Base-by-base conservation (phyloP, 2,113 vertebrate species). In the Rhineura floridana region DNA sequence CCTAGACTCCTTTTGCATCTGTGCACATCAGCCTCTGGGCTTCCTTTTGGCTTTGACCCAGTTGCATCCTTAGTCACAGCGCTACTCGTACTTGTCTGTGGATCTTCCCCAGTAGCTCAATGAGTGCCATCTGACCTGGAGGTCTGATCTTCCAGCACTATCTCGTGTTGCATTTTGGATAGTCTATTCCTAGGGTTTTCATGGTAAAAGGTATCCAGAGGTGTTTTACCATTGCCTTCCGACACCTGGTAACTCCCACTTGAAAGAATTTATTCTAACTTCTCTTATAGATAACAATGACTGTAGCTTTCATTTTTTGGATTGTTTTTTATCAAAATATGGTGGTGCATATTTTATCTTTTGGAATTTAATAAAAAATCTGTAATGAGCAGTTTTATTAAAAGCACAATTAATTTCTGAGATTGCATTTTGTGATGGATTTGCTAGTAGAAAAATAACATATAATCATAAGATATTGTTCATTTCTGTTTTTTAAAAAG, bases 301-400 rank as follows among this genome's bases (percentile, higher is more conserved):
- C 9, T 25, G 67, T 52, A 79, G 46, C 69, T 55, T 87, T 69
- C 69, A 36, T 69, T 81, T 81, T 70, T 81, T 36, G 44, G 28
- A 87, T 59, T 81, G 50, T 19, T 59, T 87, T 70, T 81, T 65
- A 87, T 15, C 65, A 62, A 36, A 33, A 70, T 36, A 80, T 59
- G 77, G 52, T 55, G 50, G 65, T 72, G 86, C 77, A 81, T 87
- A 87, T 87, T 72, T 87, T 72, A 81, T 23, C 39, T 80, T 9
- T 81, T 55, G 19, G 25, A 72, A 81, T 72, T 72, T 80, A 72
- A 87, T 42, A 70, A 44, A 55, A 55, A 42, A 13, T 39, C 48
- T 42, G 25, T 73, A 84, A 72, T 59, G 17, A 36, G 28, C 9
- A 59, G 44, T 80, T 44, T 81, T 87, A 62, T 21, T 13, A 9